These are phyloP conservation scores for Mirza zaza DNA, from an alignment of 2,113 vertebrate species.

Conservation along the genomic window DNA sequence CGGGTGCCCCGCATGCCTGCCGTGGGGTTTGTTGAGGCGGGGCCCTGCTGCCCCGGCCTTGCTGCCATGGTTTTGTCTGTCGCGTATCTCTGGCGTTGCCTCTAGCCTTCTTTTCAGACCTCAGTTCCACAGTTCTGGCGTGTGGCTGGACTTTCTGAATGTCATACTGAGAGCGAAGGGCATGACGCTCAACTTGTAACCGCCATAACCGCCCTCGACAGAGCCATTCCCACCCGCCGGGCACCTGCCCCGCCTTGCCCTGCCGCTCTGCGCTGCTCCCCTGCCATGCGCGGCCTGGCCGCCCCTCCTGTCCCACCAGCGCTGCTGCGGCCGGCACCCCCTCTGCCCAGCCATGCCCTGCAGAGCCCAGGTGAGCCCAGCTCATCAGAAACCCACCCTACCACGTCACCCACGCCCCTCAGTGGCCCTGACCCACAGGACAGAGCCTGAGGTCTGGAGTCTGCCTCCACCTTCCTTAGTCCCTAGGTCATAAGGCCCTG, in stretches of 20 bases:
- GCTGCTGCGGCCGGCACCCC: no score
- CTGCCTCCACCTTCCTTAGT: not conserved
- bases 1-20: no score
- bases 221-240: no score
- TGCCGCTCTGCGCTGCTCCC: no score
- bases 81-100: not conserved
- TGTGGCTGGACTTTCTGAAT: not conserved
- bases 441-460: not conserved
- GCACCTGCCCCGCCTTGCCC: no score
- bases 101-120: not conserved
- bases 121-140: not conserved
- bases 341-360: no score
- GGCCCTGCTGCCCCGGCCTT: not conserved
- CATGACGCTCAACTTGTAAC: not conserved
- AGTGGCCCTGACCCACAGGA: not conserved
- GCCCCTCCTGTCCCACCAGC: no score
- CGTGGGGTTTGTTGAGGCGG: no score
- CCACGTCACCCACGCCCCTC: not conserved
- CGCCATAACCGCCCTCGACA: no score
- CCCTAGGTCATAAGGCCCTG: not conserved
- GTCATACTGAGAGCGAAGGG: not conserved
- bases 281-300: no score
- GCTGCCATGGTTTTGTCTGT: accelerated
- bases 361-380: not conserved
- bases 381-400: not conserved